These are phyloP conservation scores for Thoracochromis brauschi DNA, from an alignment of 2,113 vertebrate species.

Conservation along the genomic window DNA sequence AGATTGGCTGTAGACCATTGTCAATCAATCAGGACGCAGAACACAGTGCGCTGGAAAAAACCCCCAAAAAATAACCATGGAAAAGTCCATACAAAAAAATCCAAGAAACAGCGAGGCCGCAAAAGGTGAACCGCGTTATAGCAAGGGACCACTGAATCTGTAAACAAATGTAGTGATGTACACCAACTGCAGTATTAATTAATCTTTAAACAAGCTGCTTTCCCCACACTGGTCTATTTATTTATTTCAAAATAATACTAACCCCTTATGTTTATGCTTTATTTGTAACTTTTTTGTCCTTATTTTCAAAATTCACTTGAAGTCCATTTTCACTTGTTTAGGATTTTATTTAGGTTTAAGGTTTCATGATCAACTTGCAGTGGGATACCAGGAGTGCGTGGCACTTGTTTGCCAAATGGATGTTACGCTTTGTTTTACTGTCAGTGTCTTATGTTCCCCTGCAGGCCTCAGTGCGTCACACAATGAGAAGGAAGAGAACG, in stretches of 20 bases:
- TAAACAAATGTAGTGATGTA: not conserved
- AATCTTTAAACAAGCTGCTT: not conserved
- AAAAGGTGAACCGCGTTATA: not conserved
- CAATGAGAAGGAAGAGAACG: slow-evolving; percentile 27
- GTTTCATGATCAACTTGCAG: not conserved
- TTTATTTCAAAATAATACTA: not conserved
- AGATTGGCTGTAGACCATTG: not conserved
- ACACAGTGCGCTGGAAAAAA: not conserved
- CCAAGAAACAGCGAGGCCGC: accelerated
- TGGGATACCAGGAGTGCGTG: not conserved
- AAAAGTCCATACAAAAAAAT: not conserved
- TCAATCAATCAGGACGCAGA: not conserved
- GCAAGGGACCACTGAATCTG: not conserved
- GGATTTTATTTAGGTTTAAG: not conserved
- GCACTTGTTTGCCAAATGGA: not conserved
- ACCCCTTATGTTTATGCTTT: not conserved
- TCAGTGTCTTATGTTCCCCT: not conserved
- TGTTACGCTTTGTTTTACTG: not conserved
- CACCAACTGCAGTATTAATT: not conserved
- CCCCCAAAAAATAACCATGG: not conserved
- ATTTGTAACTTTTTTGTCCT: not conserved
- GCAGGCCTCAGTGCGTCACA: slow-evolving; percentile 15
- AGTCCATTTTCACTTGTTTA: not conserved
- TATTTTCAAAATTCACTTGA: not conserved
- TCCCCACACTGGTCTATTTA: not conserved